Percentiles rank a stretch among this genome's conserved stretches.
These are phyloP conservation scores for Trachelus troglodyta DNA, from an alignment of 2,888 invertebrate species.

Conservation along the genomic window DNA sequence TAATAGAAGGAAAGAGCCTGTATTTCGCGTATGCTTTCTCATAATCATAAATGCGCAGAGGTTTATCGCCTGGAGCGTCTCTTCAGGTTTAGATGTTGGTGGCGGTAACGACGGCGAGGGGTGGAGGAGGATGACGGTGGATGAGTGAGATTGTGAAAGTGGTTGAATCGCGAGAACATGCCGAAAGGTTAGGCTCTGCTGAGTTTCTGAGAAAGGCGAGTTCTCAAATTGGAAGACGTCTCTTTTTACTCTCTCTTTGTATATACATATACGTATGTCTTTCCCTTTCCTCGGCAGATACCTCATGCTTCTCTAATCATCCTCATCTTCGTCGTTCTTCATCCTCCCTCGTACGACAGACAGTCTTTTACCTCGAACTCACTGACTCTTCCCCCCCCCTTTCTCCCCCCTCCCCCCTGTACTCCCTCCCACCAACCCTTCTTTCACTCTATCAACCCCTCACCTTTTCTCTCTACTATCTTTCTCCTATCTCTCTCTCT, in stretches of 20 bases:
- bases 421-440: not conserved
- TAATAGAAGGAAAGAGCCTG: not conserved
- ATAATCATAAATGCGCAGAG: not conserved
- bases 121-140: not conserved
- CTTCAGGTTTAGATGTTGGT: not conserved
- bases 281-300: conserved; percentile 3
- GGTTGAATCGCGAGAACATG: not conserved
- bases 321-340: not conserved
- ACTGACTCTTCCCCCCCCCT: not conserved
- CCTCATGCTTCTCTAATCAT: conserved; percentile 7
- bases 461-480: not conserved
- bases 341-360: not conserved
- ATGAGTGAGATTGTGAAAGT: not conserved
- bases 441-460: not conserved
- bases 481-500: not conserved
- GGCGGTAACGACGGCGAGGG: not conserved
- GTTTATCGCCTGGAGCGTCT: not conserved
- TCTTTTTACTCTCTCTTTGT: conserved; percentile 20
- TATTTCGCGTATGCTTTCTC: not conserved
- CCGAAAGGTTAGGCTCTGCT: not conserved
- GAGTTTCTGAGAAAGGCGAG: conserved; percentile 16
- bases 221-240: conserved; percentile 10
- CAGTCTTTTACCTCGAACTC: not conserved
- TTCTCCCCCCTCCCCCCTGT: not conserved
- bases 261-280: not conserved